phyloP scores from a whole-genome alignment of 2,888 invertebrate genomes.

The Invenusta paracnida region DNA sequence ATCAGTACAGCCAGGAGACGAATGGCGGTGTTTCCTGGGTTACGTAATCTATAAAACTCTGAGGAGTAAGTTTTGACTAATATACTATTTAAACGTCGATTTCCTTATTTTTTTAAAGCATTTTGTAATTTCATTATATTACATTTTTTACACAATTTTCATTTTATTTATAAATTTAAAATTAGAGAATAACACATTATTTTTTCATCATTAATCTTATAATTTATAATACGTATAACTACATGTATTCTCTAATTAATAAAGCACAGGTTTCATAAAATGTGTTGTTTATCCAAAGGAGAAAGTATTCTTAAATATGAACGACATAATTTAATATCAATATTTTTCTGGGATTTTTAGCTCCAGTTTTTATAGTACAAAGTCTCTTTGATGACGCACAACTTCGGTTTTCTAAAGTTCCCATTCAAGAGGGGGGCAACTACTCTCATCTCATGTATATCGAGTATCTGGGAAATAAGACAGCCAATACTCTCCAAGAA shows the following conservation, averaged over 20 bases:
- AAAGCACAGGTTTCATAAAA: too few relatives aligned
- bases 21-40: slow-evolving; percentile 39
- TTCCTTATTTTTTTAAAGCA: too few relatives aligned
- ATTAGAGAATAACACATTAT: too few relatives aligned
- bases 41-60: slow-evolving; percentile 28
- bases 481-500: neutral
- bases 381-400: slow-evolving; percentile 37
- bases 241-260: too few relatives aligned
- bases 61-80: neutral
- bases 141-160: too few relatives aligned
- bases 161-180: too few relatives aligned
- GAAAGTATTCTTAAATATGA: too few relatives aligned
- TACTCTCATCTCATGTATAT: neutral
- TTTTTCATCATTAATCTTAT: too few relatives aligned
- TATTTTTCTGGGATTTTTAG: neutral
- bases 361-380: slow-evolving; percentile 33
- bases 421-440: slow-evolving; percentile 19
- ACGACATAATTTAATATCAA: neutral
- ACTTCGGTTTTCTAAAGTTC: slow-evolving; percentile 19
- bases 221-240: too few relatives aligned
- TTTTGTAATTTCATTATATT: too few relatives aligned
- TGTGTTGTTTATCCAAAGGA: too few relatives aligned
- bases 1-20: neutral
- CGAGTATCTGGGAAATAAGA: neutral
- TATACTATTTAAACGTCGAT: neutral